Evolutionary conservation across 2,113 vertebrate species (phyloP), one percentile per base, ranked within the genome.

Genomic region (Neofelis nebulosa): DNA sequence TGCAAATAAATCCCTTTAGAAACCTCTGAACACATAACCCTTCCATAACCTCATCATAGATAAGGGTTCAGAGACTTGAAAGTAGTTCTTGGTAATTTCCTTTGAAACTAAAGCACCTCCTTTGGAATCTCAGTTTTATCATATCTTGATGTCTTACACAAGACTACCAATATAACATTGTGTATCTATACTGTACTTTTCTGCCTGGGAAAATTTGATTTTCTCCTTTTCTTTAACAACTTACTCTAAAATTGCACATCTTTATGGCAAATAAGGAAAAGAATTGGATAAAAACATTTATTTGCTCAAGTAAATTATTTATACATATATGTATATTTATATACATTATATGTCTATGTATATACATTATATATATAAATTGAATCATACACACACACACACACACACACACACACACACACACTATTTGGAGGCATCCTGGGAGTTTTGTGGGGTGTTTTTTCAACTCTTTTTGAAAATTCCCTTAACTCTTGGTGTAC

Each of bases 191-290:
- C 57, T 88, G 15, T 68, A 61, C 19, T 84, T 96, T 86, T 38
- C 18, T 5, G 55, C 7, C 33, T 80, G 4, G 7, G 0, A 96
- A 89, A 45, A 76, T 73, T 80, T 79, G 33, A 78, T 78, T 94
- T 96, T 6, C 16, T 66, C 13, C 74, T 78, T 95, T 55, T 45
- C 57, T 84, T 86, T 81, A 94, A 92, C 7, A 89, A 91, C 19
- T 61, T 55, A 14, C n/a, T 78, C 12, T 48, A 36, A 93, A 96
- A 66, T 97, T 96, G 80, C 5, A 86, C 5, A 25, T 92, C 14
- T 95, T 81, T 85, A 52, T 94, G 48, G n/a, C 7, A 94, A 86
- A 78, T 93, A 50, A 91, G 4, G 21, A 82, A 91, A 69, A 21
- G 45, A 74, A 76, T 21, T 79, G 18, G 10, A 71, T 82, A 31